Conservation (phyloP, 1,140 invertebrate genomes). For the Asobara japonica region DNA sequence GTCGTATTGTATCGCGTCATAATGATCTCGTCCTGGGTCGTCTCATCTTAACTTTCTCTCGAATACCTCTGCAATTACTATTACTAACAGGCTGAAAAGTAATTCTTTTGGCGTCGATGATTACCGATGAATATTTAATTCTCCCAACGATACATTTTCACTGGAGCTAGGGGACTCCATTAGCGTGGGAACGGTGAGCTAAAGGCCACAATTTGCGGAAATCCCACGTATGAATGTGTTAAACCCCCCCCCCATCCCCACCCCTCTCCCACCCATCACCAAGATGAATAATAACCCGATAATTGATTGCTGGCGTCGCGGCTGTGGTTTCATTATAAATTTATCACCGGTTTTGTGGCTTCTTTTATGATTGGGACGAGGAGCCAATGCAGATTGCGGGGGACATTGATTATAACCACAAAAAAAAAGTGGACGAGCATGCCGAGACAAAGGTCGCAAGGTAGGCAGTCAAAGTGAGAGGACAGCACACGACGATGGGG, state of each 20-base stretch:
- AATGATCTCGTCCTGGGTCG: too few species aligned
- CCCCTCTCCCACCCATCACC: too few species aligned
- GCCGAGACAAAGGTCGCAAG: neutral
- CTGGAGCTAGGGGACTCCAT: neutral
- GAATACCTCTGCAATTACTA: too few species aligned
- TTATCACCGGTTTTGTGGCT: constrained; percentile 9
- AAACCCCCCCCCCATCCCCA: too few species aligned
- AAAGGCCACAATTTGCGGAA: neutral
- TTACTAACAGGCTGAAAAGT: too few species aligned
- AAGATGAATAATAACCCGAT: neutral
- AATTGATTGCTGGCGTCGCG: neutral
- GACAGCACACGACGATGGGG: neutral
- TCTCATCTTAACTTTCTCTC: too few species aligned
- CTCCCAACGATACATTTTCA: neutral
- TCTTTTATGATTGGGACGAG: neutral
- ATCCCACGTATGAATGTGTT: neutral
- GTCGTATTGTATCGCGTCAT: too few species aligned
- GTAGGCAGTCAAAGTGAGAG: neutral
- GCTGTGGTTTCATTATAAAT: constrained; percentile 2
- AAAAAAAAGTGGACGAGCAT: neutral
- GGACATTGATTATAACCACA: constrained; percentile 5
- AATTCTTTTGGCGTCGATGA: neutral
- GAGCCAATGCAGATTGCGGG: neutral
- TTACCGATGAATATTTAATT: neutral
- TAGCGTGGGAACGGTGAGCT: neutral